Evolutionary conservation across 1,140 invertebrate species (phyloP), one percentile per base, ranked within the genome.

Genomic region (Caenorhabditis remanei): DNA sequence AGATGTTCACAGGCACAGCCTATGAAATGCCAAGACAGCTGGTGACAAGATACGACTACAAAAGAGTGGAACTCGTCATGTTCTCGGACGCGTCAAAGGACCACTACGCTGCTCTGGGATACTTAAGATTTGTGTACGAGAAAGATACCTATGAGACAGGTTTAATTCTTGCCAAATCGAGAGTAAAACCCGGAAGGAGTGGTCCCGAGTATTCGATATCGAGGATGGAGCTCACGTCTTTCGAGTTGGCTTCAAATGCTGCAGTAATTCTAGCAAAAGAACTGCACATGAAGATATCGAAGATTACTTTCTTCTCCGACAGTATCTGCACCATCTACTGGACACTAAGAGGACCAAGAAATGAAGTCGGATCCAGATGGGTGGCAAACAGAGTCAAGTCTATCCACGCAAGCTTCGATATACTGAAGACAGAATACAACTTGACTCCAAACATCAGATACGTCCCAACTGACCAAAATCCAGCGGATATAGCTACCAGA

Each of bases 401-500:
- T 1, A 32, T 84, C 8, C 19, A 24, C 5, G 4, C n/a, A 13
- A 85, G 24, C n/a, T 48, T 71, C 9, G n/a, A 71, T 4, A 32
- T 53, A 7, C n/a, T n/a, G 14, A 8, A 67, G 9, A 85, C 1
- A 3, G 63, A 71, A 14, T 48, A 13, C 7, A n/a, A 21, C 3
- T 4, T 24, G 2, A 8, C 5, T 53, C 8, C 46, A 7, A 14
- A 1, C 2, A 21, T 71, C 7, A 61, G 63, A 19, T 43, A 84
- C n/a, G 83, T 84, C 19, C 24, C 24, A n/a, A 84, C 55, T 0
- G 61, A 67, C 13, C 61, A 71, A n/a, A 85, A 85, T 67, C 84
- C 63, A 9, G 84, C 84, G 11, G 84, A 85, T 40, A 41, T 50
- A 21, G 84, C 58, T 8, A 67, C 84, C 6, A 16, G 84, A 19